phyloP scores from a whole-genome alignment of 2,797 vertebrate species.

The Gambusia yucatana region DNA sequence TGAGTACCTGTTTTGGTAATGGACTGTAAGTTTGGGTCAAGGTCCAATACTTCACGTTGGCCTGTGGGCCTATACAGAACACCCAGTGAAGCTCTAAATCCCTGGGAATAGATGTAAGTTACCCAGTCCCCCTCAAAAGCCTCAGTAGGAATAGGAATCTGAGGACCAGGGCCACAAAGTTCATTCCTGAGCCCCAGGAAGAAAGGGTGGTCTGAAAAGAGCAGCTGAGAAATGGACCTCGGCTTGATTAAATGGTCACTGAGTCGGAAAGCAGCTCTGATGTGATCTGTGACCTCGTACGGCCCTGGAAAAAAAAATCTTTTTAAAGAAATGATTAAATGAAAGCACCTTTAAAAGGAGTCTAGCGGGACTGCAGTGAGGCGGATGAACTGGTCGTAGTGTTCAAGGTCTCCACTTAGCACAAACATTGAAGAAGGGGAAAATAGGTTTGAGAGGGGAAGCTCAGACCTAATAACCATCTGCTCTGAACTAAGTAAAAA shows the following conservation, averaged over 20 bases:
- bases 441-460: constrained; percentile 57
- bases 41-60: constrained; percentile 61
- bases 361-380: constrained; percentile 62
- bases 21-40: constrained; percentile 44
- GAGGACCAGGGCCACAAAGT: constrained; percentile 78
- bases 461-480: constrained; percentile 65
- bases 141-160: constrained; percentile 73
- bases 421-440: constrained; percentile 64
- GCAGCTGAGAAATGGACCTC: constrained; percentile 83
- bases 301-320: constrained; percentile 71
- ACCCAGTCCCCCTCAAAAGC: constrained; percentile 73
- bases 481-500: constrained; percentile 37
- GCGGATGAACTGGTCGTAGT: constrained; percentile 68
- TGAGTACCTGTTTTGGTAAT: constrained; percentile 26
- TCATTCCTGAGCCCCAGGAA: constrained; percentile 84
- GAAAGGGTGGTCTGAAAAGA: constrained; percentile 83
- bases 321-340: constrained; percentile 87
- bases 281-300: constrained; percentile 86
- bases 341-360: constrained; percentile 85
- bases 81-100: constrained; percentile 80
- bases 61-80: constrained; percentile 56
- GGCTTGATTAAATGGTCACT: constrained; percentile 93
- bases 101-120: constrained; percentile 74
- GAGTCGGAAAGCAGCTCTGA: constrained; percentile 91
- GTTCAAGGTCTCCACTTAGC: constrained; percentile 76